phyloP scores from a whole-genome alignment of 1,140 invertebrate species.

The Zaprionus nigranus region DNA sequence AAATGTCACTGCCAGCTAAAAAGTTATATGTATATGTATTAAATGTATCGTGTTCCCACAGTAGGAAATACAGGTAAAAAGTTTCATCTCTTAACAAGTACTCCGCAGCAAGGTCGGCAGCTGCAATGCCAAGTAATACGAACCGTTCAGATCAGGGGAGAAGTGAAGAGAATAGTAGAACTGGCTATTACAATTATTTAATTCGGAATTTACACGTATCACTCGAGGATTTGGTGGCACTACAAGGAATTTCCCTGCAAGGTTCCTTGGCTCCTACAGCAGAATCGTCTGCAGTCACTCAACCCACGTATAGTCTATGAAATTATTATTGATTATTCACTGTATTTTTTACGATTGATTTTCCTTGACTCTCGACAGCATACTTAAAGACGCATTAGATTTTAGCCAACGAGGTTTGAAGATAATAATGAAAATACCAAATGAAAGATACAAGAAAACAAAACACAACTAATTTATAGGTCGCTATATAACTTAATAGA shows the following conservation, averaged over 20 bases:
- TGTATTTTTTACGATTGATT: not conserved
- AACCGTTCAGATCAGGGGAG: too few relatives aligned
- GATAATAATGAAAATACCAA: constrained; percentile 27
- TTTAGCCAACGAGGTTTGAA: constrained; percentile 39
- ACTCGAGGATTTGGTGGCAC: constrained; percentile 19
- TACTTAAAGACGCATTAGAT: constrained; percentile 75
- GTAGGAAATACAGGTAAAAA: constrained; percentile 13
- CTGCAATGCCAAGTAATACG: constrained; percentile 33
- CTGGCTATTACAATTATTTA: constrained; percentile 4
- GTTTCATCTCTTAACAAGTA: constrained; percentile 14
- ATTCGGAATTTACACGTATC: constrained; percentile 15
- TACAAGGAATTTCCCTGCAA: not conserved
- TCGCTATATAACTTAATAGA: constrained; percentile 47
- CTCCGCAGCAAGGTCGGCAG: not conserved
- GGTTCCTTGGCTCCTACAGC: not conserved
- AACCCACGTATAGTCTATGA: constrained; percentile 6
- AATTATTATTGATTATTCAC: constrained; percentile 2
- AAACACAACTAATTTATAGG: constrained; percentile 30
- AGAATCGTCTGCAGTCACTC: constrained; percentile 9
- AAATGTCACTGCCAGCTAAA: constrained; percentile 64
- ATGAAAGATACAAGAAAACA: constrained; percentile 18
- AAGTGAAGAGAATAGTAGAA: too few relatives aligned
- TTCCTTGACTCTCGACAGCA: constrained; percentile 46
- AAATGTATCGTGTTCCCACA: constrained; percentile 12
- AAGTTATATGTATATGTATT: constrained; percentile 33